Base-by-base conservation (phyloP, 2,797 vertebrate species). In the Acanthurus leucopareius region DNA sequence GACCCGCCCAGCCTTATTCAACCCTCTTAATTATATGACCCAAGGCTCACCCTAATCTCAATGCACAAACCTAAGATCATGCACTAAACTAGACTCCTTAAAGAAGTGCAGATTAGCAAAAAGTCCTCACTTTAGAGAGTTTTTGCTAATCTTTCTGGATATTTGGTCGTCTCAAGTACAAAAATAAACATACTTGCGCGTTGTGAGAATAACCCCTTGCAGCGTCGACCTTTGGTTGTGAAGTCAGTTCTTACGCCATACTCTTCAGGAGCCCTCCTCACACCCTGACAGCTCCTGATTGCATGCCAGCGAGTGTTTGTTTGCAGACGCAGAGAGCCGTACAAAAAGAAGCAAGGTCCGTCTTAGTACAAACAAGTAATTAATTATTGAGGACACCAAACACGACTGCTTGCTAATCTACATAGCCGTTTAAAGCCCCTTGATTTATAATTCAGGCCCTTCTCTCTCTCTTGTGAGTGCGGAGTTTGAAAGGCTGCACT, bases 381-480 rank as follows among this genome's bases (percentile, higher is more conserved):
- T 91, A 89, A 95, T 95, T 92, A 94, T 94, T 92, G 74, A 95
- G 75, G 86, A 85, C 79, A 73, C 85, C 79, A 78, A 91, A 93
- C 89, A 88, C 4, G 65, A 82, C 88, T 72, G 76, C 84, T 83
- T 83, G 79, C 91, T 92, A 85, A 94, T 93, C 91, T 91, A 82
- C 92, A 88, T 86, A 84, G 65, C 67, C 22, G 57, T 90, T 91
- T 90, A 89, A 93, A 91, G 86, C 83, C 75, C 72, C 75, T 80
- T 67, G 57, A 92, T 93, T 92, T 91, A 90, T 92, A 93, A 94
- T 94, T 93, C 91, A 94, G 79, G 65, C 60, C 60, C 59, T 68
- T 85, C 79, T 78, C 74, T 77, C 68, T 51, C 78, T 77, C 44
- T 35, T 52, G 60, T 72, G 86, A 76, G 68, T 60, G 56, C 73